Evolutionary conservation across 2,888 invertebrate genomes (phyloP), one percentile per base, ranked within the genome.

Genomic region (Norana najaformis): DNA sequence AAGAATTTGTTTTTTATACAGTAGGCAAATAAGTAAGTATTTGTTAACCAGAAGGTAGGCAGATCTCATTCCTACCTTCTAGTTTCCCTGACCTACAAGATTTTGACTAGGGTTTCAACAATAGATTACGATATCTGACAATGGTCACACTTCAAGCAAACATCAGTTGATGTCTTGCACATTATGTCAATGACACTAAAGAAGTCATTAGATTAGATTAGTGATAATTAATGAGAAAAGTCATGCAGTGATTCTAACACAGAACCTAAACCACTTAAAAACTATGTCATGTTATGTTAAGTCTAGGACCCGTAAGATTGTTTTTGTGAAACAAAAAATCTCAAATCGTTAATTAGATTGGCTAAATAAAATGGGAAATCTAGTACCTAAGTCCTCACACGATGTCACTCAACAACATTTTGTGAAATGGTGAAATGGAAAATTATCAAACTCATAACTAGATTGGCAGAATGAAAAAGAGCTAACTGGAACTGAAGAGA

Each of bases 401-500:
- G 2, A 47, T 5, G 3, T 3, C 20, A 47, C 23, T 20, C 23
- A 47, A 47, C 23, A 47, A 47, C 6, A 47, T 5, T 47, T 23
- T 23, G 23, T 47, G 23, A 47, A 16, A 47, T 47, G 47, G 23
- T 47, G 23, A 47, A 16, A 47, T 47, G 47, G 6, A 23, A 47
- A 47, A 23, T 47, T 23, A 47, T 47, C 23, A 47, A 1, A 23
- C 20, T 47, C 23, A 23, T 47, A 47, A 47, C 20, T 47, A 23
- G 23, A 47, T 20, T 47, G 20, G 47, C 23, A 69, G n/a, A 69
- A n/a, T 30, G 0, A 69, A n/a, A 69, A 69, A 30, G 30, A 23
- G 69, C 90, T 47, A 35, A 90, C 90, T 88, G 82, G 88, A 90
- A 90, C 38, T 39, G 82, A 36, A 90, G n/a, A 16, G 89, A 53